A percentile compares a stretch with the other conserved stretches of the same genome.
Conservation (phyloP, 2,113 vertebrate species). For the Malaclemys terrapin region DNA sequence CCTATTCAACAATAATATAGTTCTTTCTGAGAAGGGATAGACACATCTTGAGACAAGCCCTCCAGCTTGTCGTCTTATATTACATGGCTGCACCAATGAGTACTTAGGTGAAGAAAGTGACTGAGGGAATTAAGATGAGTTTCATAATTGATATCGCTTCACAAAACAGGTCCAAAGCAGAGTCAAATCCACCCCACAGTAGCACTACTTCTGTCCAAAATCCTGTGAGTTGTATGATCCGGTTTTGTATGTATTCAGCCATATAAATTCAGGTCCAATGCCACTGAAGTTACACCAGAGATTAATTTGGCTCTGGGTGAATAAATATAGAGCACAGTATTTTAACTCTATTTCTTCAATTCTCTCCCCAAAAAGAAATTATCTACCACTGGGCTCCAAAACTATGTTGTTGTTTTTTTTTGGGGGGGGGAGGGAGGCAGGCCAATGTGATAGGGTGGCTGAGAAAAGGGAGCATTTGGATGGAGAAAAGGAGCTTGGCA, state of each 20-base stretch:
- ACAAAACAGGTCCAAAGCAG: neutral
- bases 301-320: neutral
- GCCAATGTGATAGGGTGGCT: neutral
- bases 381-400: neutral
- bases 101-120: neutral
- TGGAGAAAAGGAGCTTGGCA: neutral
- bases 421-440: neutral
- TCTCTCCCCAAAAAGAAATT: fast-evolving
- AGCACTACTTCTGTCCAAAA: neutral
- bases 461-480: neutral
- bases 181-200: neutral
- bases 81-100: neutral
- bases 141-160: neutral
- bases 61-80: no score
- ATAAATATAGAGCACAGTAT: neutral
- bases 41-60: neutral
- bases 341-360: neutral
- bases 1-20: neutral
- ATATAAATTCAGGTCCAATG: neutral
- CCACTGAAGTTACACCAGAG: fast-evolving
- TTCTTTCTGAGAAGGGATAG: neutral
- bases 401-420: neutral
- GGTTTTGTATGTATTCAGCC: neutral
- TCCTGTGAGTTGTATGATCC: neutral
- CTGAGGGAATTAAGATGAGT: neutral